Percentiles rank a stretch among this genome's conserved stretches.
phyloP scores from a whole-genome alignment of 2,113 vertebrate species.

The Mobula hypostoma region DNA sequence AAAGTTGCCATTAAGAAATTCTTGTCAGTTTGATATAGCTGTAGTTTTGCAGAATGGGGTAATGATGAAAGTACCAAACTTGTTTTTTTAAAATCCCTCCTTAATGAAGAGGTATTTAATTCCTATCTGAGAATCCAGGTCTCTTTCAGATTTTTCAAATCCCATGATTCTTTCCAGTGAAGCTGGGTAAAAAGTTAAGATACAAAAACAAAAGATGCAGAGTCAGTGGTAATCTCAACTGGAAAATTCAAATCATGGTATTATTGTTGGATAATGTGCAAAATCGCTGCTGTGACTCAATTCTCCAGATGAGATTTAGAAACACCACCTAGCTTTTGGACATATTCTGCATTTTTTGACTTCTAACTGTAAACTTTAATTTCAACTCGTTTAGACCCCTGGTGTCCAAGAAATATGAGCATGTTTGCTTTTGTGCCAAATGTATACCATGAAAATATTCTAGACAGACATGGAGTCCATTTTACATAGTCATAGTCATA shows the following conservation, averaged over 20 bases:
- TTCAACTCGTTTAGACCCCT: neutral
- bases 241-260: constrained; percentile 4
- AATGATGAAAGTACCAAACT: neutral
- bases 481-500: neutral
- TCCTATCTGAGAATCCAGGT: neutral
- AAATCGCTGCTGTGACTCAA: neutral
- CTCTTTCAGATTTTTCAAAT: neutral
- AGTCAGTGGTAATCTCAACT: neutral
- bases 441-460: neutral
- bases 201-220: neutral
- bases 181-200: neutral
- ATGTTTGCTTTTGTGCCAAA: constrained; percentile 1
- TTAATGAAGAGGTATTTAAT: neutral
- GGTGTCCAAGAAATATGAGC: constrained; percentile 4
- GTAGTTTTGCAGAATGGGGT: neutral
- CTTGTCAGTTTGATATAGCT: neutral
- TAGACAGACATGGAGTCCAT: neutral
- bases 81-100: neutral
- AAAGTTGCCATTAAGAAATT: neutral
- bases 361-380: neutral
- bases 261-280: neutral
- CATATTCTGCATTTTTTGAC: neutral
- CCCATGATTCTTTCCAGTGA: neutral
- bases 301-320: constrained; percentile 4
- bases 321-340: neutral